Conservation (phyloP, 2,113 vertebrate genomes). For the Chroicocephalus ridibundus region DNA sequence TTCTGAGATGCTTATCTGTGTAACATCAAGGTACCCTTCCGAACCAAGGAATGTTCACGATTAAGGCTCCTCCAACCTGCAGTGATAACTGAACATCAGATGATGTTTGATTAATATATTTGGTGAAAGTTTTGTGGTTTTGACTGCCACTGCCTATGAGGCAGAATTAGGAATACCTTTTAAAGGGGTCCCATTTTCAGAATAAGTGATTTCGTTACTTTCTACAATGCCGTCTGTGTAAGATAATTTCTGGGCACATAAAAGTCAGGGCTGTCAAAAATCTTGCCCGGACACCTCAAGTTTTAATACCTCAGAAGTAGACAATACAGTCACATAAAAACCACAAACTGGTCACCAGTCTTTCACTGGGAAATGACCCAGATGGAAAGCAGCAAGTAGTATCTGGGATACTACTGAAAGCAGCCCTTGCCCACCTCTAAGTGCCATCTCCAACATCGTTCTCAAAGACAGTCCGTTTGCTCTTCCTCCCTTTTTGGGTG, state of each 20-base stretch:
- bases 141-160: background rate
- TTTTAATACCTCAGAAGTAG: background rate
- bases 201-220: background rate
- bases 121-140: background rate
- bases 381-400: background rate
- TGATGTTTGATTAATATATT: background rate
- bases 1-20: background rate
- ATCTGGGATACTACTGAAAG: background rate
- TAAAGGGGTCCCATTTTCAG: background rate
- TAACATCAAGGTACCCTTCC: background rate
- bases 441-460: rapidly evolving
- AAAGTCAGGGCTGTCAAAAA: background rate
- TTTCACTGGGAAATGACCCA: background rate
- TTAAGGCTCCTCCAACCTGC: background rate
- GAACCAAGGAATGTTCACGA: background rate
- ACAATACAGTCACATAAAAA: background rate
- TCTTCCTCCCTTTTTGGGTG: background rate
- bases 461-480: background rate
- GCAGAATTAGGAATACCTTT: background rate
- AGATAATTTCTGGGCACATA: background rate
- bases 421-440: background rate
- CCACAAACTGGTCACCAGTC: background rate
- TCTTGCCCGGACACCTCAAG: background rate
- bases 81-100: background rate
- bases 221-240: background rate